Conservation (phyloP, 1,140 invertebrate genomes). For the Ceratina calcarata region DNA sequence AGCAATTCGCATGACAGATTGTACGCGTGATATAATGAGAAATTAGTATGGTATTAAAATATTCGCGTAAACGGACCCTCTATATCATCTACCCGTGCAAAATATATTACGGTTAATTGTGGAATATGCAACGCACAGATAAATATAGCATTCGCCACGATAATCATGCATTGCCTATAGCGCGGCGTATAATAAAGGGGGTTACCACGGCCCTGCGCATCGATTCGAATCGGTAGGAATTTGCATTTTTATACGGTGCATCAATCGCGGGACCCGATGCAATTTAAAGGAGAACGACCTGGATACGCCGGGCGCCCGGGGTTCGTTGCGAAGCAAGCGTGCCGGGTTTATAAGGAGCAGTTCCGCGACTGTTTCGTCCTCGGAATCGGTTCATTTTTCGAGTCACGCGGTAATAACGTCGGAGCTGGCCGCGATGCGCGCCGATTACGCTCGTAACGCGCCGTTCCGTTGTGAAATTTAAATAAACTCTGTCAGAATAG, state of each 20-base stretch:
- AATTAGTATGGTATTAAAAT: too few relatives aligned
- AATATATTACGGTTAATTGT: background rate
- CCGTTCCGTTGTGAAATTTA: constrained; percentile 21
- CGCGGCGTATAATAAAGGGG: background rate
- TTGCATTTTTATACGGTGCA: constrained; percentile 3
- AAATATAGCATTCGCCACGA: background rate
- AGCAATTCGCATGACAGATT: too few relatives aligned
- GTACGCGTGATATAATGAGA: too few relatives aligned
- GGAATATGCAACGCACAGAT: background rate
- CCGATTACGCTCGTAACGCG: constrained; percentile 24
- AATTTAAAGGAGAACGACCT: constrained; percentile 11
- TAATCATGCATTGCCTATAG: background rate
- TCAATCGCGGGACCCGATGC: background rate
- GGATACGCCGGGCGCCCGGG: background rate
- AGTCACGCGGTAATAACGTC: constrained; percentile 21
- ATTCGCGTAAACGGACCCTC: too few relatives aligned
- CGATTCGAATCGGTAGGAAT: background rate
- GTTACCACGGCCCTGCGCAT: background rate
- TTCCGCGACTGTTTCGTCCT: constrained; percentile 4
- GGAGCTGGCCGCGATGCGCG: constrained; percentile 3
- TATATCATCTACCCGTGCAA: too few relatives aligned
- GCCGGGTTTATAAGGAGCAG: background rate
- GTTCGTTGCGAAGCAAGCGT: background rate
- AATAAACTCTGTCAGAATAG: background rate
- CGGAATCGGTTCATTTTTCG: constrained; percentile 12